These are phyloP conservation scores for Danio jaintianensis DNA, from an alignment of 2,797 vertebrate genomes.

Conservation along the genomic window DNA sequence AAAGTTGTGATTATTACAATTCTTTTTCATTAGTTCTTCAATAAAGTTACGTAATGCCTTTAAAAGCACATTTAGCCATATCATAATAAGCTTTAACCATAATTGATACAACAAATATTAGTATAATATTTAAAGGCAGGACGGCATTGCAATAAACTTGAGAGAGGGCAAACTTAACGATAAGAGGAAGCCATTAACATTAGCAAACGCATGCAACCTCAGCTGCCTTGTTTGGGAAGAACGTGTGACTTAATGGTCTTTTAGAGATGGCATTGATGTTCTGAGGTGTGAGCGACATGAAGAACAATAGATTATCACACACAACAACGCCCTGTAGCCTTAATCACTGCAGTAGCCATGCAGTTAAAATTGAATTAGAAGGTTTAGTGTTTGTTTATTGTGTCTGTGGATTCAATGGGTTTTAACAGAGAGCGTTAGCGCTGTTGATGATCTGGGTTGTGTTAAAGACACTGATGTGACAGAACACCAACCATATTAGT, in stretches of 20 bases:
- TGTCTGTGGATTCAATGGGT: neutral
- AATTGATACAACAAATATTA: no score
- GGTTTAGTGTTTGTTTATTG: conserved; percentile 8
- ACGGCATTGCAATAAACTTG: neutral
- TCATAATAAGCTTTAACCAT: neutral
- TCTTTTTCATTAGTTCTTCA: neutral
- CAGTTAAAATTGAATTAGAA: neutral
- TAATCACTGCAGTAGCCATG: neutral
- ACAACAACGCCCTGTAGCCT: neutral
- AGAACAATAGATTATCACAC: conserved; percentile 7
- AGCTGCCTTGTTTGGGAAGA: neutral
- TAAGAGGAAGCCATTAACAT: neutral
- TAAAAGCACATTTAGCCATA: neutral
- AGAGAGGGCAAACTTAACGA: neutral
- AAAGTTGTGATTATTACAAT: no score
- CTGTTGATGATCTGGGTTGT: conserved; percentile 17
- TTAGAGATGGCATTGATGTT: neutral
- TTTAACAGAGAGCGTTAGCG: conserved; percentile 13
- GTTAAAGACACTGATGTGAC: neutral
- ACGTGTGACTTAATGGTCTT: neutral
- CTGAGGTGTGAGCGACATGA: neutral
- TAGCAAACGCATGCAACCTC: neutral
- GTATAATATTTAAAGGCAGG: neutral
- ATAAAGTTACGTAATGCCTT: neutral
- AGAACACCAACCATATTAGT: conserved; percentile 21